Percentiles rank a stretch among this genome's conserved stretches.
phyloP scores from a whole-genome alignment of 2,113 vertebrate genomes.

The Amphiprion ocellaris region DNA sequence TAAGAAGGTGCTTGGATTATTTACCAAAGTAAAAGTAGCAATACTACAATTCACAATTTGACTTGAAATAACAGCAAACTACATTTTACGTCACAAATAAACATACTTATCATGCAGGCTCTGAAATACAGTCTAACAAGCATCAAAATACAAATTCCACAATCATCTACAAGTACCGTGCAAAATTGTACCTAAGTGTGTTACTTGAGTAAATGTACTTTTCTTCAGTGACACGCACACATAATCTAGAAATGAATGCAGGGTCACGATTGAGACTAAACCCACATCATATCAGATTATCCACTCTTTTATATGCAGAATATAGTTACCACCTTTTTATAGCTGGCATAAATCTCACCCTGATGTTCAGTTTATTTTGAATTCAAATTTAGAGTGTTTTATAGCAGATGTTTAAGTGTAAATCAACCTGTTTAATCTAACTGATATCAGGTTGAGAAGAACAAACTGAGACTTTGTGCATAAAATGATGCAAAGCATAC shows the following conservation, averaged over 20 bases:
- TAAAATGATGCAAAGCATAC: background rate
- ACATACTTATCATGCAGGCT: background rate
- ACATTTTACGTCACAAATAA: too few species aligned
- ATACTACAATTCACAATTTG: background rate
- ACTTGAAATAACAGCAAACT: too few species aligned
- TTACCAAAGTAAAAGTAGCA: too few species aligned
- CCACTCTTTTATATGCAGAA: background rate
- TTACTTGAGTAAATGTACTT: background rate
- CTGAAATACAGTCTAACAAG: background rate
- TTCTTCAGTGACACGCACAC: background rate
- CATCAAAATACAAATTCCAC: background rate
- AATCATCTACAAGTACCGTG: background rate
- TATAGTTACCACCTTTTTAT: background rate
- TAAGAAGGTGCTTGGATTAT: too few species aligned
- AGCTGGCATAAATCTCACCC: background rate
- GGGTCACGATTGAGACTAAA: constrained; percentile 6
- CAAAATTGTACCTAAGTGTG: background rate
- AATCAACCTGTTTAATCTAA: background rate
- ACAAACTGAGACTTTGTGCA: background rate
- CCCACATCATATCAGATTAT: constrained; percentile 7
- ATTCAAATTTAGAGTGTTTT: background rate
- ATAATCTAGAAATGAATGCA: constrained; percentile 6
- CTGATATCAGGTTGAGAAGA: background rate
- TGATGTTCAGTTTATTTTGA: background rate
- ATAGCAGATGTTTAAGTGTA: background rate